Evolutionary conservation across 2,797 vertebrate species (phyloP).

Genomic region (Muraenolepis orangiensis): DNA sequence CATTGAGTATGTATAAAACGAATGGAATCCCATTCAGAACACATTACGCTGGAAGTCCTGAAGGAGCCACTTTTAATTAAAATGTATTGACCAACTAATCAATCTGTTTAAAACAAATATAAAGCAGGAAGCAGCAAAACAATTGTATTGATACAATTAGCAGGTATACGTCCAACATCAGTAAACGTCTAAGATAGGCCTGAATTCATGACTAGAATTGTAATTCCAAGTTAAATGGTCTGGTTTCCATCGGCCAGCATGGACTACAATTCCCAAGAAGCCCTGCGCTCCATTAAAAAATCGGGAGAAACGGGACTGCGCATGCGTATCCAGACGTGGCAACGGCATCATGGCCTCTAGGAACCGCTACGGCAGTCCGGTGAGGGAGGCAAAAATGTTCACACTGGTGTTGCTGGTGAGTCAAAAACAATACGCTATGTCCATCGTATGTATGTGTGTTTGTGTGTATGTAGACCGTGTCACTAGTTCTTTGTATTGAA

Average conservation of each 20-base stretch:
- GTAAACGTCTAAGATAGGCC: too few relatives aligned
- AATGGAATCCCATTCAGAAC: not conserved
- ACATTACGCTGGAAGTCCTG: not conserved
- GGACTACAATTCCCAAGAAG: conserved; percentile 67
- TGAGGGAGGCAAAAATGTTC: conserved; percentile 70
- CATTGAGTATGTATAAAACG: too few relatives aligned
- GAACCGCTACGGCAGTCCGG: conserved; percentile 65
- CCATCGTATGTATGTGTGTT: not conserved
- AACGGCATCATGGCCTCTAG: conserved; percentile 82
- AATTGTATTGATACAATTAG: too few relatives aligned
- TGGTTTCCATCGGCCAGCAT: not conserved
- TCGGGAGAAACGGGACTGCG: conserved; percentile 61
- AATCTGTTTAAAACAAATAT: too few relatives aligned
- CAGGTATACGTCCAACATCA: too few relatives aligned
- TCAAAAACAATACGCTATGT: conserved; percentile 22
- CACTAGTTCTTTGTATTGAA: not conserved
- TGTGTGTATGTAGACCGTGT: not conserved
- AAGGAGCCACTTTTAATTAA: not conserved
- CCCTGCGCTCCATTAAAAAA: conserved; percentile 35
- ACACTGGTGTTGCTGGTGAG: conserved; percentile 71
- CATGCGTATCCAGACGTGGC: conserved; percentile 82
- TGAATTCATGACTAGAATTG: not conserved
- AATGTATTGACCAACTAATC: too few relatives aligned
- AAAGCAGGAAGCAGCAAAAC: too few relatives aligned
- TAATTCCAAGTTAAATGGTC: not conserved